These are phyloP conservation scores for Microtus oregoni DNA, from an alignment of 2,113 vertebrate species.

Conservation along the genomic window DNA sequence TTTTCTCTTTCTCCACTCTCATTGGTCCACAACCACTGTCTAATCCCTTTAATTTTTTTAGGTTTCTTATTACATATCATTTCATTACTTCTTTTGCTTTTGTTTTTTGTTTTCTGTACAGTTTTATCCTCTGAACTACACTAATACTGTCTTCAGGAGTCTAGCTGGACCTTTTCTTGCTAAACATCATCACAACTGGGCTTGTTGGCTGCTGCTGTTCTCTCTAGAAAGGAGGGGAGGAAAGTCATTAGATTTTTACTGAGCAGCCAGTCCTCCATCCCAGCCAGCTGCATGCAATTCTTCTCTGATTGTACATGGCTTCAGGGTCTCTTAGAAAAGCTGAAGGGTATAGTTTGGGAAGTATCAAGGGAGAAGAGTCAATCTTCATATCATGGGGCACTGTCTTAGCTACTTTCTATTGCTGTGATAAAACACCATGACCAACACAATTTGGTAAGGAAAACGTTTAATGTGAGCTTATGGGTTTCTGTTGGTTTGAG, in stretches of 20 bases:
- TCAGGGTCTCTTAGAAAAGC: neutral
- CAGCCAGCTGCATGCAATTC: neutral
- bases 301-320: neutral
- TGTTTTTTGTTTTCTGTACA: neutral
- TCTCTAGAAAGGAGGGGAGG: neutral
- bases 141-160: neutral
- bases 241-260: neutral
- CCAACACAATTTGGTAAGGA: neutral
- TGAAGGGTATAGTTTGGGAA: neutral
- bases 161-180: neutral
- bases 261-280: neutral
- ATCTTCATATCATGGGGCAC: neutral
- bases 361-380: neutral
- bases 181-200: neutral
- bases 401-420: neutral
- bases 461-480: neutral
- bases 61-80: neutral
- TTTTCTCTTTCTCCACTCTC: slow-evolving; percentile 1
- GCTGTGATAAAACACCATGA: neutral
- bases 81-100: neutral
- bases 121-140: neutral
- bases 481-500: neutral
- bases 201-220: neutral
- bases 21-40: neutral
- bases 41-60: neutral